A percentile compares a stretch with the other conserved stretches of the same genome.
Conservation (phyloP, 1,140 invertebrate genomes). For the Microplitis mediator region DNA sequence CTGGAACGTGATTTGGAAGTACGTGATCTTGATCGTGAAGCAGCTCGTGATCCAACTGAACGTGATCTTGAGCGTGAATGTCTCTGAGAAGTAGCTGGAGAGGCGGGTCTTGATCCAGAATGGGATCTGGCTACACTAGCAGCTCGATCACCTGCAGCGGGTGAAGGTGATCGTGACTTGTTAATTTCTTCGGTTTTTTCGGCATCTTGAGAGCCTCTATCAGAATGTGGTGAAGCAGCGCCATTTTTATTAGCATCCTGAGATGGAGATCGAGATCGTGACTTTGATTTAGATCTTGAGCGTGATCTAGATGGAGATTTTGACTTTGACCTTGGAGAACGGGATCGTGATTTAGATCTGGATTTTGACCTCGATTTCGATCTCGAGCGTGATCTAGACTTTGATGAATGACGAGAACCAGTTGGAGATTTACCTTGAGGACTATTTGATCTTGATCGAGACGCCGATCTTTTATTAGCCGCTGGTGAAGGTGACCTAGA, state of each 20-base stretch:
- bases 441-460: conserved; percentile 44
- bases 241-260: neutral
- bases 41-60: neutral
- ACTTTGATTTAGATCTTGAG: conserved; percentile 32
- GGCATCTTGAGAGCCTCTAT: no score
- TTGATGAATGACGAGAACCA: conserved; percentile 40
- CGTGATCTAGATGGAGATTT: conserved; percentile 40
- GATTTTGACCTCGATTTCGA: conserved; percentile 41
- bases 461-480: conserved; percentile 40
- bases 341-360: conserved; percentile 30
- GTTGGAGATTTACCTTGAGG: conserved; percentile 30
- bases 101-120: conserved; percentile 17
- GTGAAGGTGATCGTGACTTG: conserved; percentile 35
- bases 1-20: conserved; percentile 45
- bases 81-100: conserved; percentile 12
- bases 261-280: conserved; percentile 38
- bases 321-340: conserved; percentile 36
- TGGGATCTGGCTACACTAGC: no score
- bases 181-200: no score
- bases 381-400: conserved; percentile 42
- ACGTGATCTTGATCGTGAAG: neutral
- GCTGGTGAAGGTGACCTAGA: conserved; percentile 43
- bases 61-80: conserved; percentile 28
- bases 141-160: conserved; percentile 21
- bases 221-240: neutral